These are phyloP conservation scores for Tachysurus vachellii DNA, from an alignment of 2,113 vertebrate genomes.

Conservation along the genomic window DNA sequence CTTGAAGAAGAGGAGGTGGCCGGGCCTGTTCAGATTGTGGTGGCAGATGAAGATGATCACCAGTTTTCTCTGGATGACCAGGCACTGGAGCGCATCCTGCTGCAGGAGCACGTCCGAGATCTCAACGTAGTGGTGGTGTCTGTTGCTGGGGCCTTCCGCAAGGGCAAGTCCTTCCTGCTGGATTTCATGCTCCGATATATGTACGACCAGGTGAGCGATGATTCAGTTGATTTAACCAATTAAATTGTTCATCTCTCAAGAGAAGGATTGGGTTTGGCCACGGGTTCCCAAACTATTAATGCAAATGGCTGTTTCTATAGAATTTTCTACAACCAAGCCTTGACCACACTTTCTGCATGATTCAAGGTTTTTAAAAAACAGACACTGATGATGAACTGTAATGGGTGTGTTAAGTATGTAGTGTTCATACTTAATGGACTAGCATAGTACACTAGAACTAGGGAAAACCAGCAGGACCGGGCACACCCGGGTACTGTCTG, in stretches of 20 bases:
- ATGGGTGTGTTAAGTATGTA: too few relatives aligned
- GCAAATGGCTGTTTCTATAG: neutral
- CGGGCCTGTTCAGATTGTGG: conserved; percentile 88
- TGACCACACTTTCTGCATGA: too few relatives aligned
- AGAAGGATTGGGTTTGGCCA: neutral
- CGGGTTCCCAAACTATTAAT: neutral
- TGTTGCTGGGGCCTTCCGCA: conserved; percentile 96
- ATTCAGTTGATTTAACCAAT: too few relatives aligned
- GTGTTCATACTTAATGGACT: neutral
- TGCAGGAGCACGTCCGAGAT: conserved; percentile 93
- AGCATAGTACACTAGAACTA: neutral
- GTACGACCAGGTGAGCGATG: conserved; percentile 85
- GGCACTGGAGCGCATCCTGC: conserved; percentile 88
- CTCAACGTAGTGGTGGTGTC: conserved; percentile 95
- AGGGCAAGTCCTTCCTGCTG: conserved; percentile 98
- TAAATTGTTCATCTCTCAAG: too few relatives aligned
- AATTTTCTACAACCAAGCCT: too few relatives aligned
- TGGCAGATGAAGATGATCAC: conserved; percentile 91
- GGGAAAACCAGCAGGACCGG: too few relatives aligned
- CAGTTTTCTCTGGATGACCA: conserved; percentile 89
- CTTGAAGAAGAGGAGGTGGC: conserved; percentile 65
- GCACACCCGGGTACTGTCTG: too few relatives aligned
- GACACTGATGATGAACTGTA: neutral
- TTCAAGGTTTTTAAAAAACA: neutral
- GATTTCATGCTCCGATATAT: conserved; percentile 99